Evolutionary conservation across 2,797 vertebrate genomes (phyloP).

Genomic region (Cynopterus sphinx): DNA sequence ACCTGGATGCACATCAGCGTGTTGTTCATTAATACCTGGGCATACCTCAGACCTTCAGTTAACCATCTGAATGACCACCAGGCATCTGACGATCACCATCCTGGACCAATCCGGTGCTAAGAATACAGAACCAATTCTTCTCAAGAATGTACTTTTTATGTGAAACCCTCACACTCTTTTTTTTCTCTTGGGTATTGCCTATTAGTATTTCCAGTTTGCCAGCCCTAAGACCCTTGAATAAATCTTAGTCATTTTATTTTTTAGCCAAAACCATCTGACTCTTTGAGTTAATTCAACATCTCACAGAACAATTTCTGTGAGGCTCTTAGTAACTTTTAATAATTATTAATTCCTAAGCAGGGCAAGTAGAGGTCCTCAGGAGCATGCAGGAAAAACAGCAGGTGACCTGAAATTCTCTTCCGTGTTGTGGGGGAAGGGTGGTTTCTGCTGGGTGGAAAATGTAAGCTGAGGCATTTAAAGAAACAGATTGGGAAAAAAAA

Average conservation of each 20-base stretch:
- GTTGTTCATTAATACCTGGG: background rate
- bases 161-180: background rate
- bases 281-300: background rate
- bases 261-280: background rate
- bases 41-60: background rate
- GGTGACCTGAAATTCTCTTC: background rate
- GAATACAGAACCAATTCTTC: background rate
- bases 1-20: background rate
- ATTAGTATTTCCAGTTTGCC: too few relatives aligned
- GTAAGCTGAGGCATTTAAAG: background rate
- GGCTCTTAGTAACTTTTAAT: background rate
- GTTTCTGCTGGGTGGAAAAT: conserved; percentile 30
- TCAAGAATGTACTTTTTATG: background rate
- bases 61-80: background rate
- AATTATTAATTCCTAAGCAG: background rate
- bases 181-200: too few relatives aligned
- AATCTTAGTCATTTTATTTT: background rate
- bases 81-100: background rate
- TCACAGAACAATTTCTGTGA: background rate
- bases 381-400: background rate
- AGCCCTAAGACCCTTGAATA: background rate
- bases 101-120: background rate
- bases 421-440: background rate
- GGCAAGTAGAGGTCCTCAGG: fast-evolving
- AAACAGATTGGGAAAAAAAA: background rate